These are phyloP conservation scores for Lepidonotus clava DNA, from an alignment of 2,888 invertebrate genomes.

Conservation along the genomic window DNA sequence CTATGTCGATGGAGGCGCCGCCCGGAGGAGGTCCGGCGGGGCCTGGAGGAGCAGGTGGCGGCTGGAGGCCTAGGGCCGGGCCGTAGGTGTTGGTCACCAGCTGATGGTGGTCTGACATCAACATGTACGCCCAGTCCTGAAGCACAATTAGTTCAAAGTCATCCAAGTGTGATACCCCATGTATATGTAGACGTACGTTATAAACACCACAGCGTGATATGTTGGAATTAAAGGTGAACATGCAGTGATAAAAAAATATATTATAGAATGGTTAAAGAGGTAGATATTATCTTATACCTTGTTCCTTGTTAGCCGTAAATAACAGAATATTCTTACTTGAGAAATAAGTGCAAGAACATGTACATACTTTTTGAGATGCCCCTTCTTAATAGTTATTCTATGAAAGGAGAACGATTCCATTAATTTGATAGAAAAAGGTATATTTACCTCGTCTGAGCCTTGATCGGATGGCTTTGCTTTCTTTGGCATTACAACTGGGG, in stretches of 20 bases:
- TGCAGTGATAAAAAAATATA: no score
- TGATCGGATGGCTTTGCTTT: slow-evolving; percentile 89
- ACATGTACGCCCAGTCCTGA: slow-evolving; percentile 88
- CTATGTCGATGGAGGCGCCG: slow-evolving; percentile 54
- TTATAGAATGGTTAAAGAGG: no score
- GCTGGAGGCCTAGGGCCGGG: slow-evolving; percentile 55
- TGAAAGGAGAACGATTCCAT: no score
- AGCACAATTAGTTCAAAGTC: no score
- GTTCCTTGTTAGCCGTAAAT: not conserved
- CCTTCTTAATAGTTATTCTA: no score
- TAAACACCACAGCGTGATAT: no score
- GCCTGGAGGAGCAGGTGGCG: not conserved
- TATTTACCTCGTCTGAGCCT: slow-evolving; percentile 85
- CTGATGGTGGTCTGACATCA: slow-evolving; percentile 84
- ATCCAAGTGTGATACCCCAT: no score
- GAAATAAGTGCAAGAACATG: not conserved
- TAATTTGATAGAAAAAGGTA: not conserved
- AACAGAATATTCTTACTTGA: not conserved
- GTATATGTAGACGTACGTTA: no score
- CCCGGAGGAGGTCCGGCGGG: not conserved
- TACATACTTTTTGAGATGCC: no score
- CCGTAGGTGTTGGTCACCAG: slow-evolving; percentile 49
- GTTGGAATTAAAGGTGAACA: no score
- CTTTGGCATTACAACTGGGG: slow-evolving; percentile 84
- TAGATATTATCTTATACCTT: no score